Evolutionary conservation across 2,888 invertebrate genomes (phyloP).

Genomic region (Agrochola macilenta): DNA sequence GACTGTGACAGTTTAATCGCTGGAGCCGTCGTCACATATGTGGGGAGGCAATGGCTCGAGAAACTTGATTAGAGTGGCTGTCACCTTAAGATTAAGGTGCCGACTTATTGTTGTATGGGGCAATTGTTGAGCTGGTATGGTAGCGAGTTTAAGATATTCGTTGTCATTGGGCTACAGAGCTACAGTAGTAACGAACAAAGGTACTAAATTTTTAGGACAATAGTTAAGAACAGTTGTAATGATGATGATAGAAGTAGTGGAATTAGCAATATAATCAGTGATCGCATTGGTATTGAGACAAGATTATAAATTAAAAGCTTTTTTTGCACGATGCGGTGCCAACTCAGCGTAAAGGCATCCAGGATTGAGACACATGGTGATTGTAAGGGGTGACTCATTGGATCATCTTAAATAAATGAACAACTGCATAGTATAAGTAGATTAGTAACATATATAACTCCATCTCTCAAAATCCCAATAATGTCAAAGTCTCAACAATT

Average conservation of each 20-base stretch:
- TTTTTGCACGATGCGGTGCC: not conserved
- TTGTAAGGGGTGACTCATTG: not conserved
- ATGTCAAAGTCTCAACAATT: too few species aligned
- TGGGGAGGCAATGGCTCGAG: conserved; percentile 84
- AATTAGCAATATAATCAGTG: not conserved
- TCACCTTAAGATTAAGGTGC: conserved; percentile 87
- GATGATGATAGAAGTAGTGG: not conserved
- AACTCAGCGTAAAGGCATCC: not conserved
- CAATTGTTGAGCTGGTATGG: conserved; percentile 57
- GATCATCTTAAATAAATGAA: not conserved
- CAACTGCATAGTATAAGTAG: not conserved
- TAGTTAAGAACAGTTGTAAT: not conserved
- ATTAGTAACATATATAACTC: not conserved
- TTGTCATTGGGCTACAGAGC: not conserved
- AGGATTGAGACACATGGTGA: not conserved
- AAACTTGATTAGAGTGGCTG: conserved; percentile 89
- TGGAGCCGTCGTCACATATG: conserved; percentile 86
- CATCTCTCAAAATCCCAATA: not conserved
- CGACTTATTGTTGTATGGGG: conserved; percentile 67
- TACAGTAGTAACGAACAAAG: not conserved
- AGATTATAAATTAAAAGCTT: not conserved
- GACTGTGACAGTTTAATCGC: conserved; percentile 86
- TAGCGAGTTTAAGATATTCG: conserved; percentile 13
- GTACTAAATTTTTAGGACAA: not conserved
- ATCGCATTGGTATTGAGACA: not conserved